phyloP scores from a whole-genome alignment of 2,797 vertebrate genomes.

The Knipowitschia caucasica region DNA sequence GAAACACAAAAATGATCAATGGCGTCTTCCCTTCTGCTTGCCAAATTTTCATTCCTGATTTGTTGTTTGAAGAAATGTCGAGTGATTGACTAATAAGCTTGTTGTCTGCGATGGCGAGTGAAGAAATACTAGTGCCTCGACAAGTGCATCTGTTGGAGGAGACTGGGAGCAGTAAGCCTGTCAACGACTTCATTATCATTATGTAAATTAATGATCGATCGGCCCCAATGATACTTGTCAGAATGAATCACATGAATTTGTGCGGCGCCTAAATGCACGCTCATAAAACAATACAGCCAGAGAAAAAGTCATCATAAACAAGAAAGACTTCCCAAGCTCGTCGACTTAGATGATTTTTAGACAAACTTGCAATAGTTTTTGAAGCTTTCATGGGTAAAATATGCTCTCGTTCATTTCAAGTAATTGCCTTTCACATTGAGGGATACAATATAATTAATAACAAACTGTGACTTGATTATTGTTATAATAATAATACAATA shows the following conservation, averaged over 20 bases:
- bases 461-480: too few species aligned
- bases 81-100: slow-evolving; percentile 47
- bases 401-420: neutral
- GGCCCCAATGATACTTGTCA: slow-evolving; percentile 23
- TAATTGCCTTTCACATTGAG: neutral
- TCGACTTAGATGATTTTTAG: neutral
- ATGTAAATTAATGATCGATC: slow-evolving; percentile 53
- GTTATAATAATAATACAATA: too few species aligned
- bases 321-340: slow-evolving; percentile 11
- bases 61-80: slow-evolving; percentile 22
- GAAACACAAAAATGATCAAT: slow-evolving; percentile 27
- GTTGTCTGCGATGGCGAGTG: slow-evolving; percentile 30
- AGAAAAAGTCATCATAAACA: slow-evolving; percentile 32
- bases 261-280: slow-evolving; percentile 26
- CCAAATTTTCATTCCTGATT: slow-evolving; percentile 9
- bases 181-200: slow-evolving; percentile 50
- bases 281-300: slow-evolving; percentile 18
- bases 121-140: slow-evolving; percentile 23
- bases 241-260: slow-evolving; percentile 33
- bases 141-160: slow-evolving; percentile 39
- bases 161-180: slow-evolving; percentile 29
- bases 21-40: slow-evolving; percentile 14
- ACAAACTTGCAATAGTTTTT: neutral
- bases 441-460: too few species aligned
- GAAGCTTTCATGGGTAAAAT: neutral